Evolutionary conservation across 2,113 vertebrate genomes (phyloP).

Genomic region (Xiphophorus hellerii): DNA sequence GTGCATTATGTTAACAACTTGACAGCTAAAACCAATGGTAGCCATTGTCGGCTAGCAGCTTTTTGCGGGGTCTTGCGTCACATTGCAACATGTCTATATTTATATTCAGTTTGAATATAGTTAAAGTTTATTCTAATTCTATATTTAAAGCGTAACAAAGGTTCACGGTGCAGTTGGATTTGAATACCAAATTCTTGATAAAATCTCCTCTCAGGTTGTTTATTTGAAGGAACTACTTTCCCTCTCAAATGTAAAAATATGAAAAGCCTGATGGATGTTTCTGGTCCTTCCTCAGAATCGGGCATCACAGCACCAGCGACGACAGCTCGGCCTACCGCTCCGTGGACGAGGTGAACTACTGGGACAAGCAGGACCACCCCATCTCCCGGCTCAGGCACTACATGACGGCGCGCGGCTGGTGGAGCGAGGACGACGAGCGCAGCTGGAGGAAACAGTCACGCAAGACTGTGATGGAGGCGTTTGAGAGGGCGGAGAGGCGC

Average conservation of each 20-base stretch:
- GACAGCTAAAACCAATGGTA: too few relatives aligned
- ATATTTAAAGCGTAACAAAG: background rate
- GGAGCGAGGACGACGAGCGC: conserved; percentile 90
- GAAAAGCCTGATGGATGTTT: background rate
- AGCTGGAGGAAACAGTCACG: conserved; percentile 91
- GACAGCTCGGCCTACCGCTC: conserved; percentile 95
- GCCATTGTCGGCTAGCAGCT: too few relatives aligned
- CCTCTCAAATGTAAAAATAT: background rate
- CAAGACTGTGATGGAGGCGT: conserved; percentile 91
- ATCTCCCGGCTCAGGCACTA: conserved; percentile 91
- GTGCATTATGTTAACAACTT: too few relatives aligned
- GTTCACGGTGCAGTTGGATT: background rate
- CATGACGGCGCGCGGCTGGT: conserved; percentile 84
- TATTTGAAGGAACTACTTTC: background rate
- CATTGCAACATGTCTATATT: too few relatives aligned
- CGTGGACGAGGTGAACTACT: conserved; percentile 93
- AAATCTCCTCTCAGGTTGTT: background rate
- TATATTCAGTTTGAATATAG: too few relatives aligned
- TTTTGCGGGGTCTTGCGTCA: too few relatives aligned
- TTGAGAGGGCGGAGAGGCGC: conserved; percentile 87
- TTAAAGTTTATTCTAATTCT: too few relatives aligned
- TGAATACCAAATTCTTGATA: background rate
- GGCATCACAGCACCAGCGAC: conserved; percentile 95
- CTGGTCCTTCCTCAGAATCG: conserved; percentile 79
- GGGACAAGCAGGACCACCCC: conserved; percentile 96